A percentile compares a stretch with the other conserved stretches of the same genome.
Conservation (phyloP, 2,797 vertebrate genomes). For the Hyperoplus immaculatus region DNA sequence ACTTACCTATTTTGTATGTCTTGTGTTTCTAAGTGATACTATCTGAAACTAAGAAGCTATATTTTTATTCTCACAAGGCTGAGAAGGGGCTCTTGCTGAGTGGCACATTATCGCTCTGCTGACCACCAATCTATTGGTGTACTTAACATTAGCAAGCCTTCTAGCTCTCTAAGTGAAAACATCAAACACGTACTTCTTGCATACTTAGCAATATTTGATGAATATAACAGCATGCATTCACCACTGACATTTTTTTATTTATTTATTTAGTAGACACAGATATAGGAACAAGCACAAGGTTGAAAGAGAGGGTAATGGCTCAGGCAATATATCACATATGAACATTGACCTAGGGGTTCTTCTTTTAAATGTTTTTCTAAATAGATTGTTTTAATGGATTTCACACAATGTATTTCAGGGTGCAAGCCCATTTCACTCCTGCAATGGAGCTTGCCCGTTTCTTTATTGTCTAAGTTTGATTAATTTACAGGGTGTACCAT, state of each 20-base stretch:
- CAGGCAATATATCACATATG: not conserved
- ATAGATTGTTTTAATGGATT: not conserved
- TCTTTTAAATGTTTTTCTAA: not conserved
- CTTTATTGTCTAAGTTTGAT: slow-evolving; percentile 25
- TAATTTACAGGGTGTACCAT: not conserved
- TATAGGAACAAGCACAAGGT: not conserved
- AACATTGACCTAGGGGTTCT: not conserved
- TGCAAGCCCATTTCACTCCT: not conserved
- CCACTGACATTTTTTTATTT: not conserved
- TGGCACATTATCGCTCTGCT: slow-evolving; percentile 35
- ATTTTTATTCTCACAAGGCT: slow-evolving; percentile 33
- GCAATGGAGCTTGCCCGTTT: not conserved
- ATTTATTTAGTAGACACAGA: not conserved
- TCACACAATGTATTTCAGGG: not conserved
- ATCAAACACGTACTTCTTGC: slow-evolving; percentile 41
- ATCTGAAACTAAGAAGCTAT: slow-evolving; percentile 18
- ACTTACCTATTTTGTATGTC: too few relatives aligned
- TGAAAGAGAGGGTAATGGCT: not conserved
- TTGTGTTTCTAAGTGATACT: not conserved
- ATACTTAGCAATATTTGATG: slow-evolving; percentile 45
- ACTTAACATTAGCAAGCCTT: slow-evolving; percentile 36
- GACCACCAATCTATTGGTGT: slow-evolving; percentile 34
- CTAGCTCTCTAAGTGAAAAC: slow-evolving; percentile 32
- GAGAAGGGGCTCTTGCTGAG: slow-evolving; percentile 38
- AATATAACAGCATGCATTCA: slow-evolving; percentile 13